These are phyloP conservation scores for Dysmachus trigonus DNA, from an alignment of 2,888 invertebrate genomes.

Conservation along the genomic window DNA sequence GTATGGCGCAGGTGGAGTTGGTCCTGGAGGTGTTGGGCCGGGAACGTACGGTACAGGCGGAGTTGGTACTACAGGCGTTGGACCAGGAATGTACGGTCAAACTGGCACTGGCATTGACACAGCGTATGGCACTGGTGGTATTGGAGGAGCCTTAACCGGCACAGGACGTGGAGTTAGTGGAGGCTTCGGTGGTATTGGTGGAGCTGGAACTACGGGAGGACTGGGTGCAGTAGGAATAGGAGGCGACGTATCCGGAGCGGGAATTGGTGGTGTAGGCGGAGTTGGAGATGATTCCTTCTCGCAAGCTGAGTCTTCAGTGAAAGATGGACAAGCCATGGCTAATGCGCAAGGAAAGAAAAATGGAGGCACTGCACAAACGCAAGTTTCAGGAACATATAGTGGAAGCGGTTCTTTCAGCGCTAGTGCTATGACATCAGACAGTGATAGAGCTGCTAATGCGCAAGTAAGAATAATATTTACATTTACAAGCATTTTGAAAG, in stretches of 20 bases:
- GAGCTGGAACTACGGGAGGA: background rate
- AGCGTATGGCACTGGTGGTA: background rate
- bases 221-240: background rate
- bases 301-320: conserved; percentile 69
- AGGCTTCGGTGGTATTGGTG: background rate
- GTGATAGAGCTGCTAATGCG: conserved; percentile 74
- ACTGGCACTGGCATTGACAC: background rate
- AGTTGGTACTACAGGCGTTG: background rate
- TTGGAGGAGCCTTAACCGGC: conserved; percentile 1
- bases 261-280: conserved; percentile 65
- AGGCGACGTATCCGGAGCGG: background rate
- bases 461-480: conserved; percentile 57
- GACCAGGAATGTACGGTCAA: background rate
- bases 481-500: no score
- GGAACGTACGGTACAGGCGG: conserved; percentile 40
- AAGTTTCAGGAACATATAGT: conserved; percentile 82
- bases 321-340: conserved; percentile 78
- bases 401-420: conserved; percentile 84
- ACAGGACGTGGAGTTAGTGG: background rate
- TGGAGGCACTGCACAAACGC: conserved; percentile 81
- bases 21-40: background rate
- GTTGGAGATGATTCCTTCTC: conserved; percentile 75
- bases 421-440: conserved; percentile 81
- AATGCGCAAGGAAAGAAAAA: conserved; percentile 79
- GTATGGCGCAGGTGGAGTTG: background rate